phyloP scores from a whole-genome alignment of 2,113 vertebrate species.

The Podarcis muralis region DNA sequence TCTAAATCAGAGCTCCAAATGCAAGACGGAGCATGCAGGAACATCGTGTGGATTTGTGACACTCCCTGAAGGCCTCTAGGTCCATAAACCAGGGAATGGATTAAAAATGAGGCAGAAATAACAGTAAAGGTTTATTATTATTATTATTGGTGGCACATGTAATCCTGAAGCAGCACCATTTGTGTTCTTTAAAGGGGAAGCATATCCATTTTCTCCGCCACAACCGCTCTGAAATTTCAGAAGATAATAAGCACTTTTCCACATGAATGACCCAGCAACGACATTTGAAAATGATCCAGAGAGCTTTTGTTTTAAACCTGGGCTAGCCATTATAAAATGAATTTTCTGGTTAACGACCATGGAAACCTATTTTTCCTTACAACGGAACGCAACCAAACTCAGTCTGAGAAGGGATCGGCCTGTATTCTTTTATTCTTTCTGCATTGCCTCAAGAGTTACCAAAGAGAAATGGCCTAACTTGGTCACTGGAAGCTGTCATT shows the following conservation, averaged over 20 bases:
- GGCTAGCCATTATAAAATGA: not conserved
- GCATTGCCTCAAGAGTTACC: not conserved
- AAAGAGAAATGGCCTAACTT: not conserved
- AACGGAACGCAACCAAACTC: not conserved
- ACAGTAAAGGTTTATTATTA: constrained; percentile 17
- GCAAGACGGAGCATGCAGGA: constrained; percentile 45
- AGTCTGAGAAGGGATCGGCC: not conserved
- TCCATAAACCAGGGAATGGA: constrained; percentile 63
- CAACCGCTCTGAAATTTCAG: constrained; percentile 27
- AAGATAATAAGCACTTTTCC: not conserved
- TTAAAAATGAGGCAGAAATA: constrained; percentile 64
- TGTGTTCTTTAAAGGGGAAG: constrained; percentile 37
- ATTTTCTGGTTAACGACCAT: not conserved
- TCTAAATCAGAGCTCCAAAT: constrained; percentile 45
- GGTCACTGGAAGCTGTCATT: not conserved
- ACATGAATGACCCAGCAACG: fast-evolving
- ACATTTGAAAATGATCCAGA: constrained; percentile 22
- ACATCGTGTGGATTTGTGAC: constrained; percentile 19
- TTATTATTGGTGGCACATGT: constrained; percentile 58
- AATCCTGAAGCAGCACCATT: constrained; percentile 32
- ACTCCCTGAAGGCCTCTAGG: constrained; percentile 46
- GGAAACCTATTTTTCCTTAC: not conserved
- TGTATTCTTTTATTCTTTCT: not conserved
- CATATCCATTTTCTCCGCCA: constrained; percentile 27
- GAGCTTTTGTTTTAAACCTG: not conserved